phyloP scores from a whole-genome alignment of 2,797 vertebrate genomes.

The Streptopelia turtur region DNA sequence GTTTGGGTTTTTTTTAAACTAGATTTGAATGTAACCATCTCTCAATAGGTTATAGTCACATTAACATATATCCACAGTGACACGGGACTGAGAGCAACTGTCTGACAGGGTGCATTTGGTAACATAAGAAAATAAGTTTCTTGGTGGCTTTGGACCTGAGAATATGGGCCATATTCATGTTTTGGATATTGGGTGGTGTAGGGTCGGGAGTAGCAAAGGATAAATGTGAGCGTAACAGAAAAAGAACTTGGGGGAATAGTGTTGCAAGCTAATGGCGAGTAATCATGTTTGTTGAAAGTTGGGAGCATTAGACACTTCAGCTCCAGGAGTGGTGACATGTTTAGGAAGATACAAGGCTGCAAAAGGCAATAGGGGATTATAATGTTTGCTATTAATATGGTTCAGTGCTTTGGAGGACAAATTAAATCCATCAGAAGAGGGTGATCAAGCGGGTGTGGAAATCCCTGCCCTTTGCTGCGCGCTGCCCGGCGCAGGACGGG shows the following conservation, averaged over 20 bases:
- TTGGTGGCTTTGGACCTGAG: background rate
- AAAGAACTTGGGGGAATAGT: background rate
- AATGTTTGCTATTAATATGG: background rate
- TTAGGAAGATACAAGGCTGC: constrained; percentile 17
- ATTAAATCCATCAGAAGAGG: background rate
- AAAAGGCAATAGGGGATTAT: constrained; percentile 35
- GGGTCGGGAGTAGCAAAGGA: background rate
- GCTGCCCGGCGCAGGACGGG: accelerated
- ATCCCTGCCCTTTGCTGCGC: background rate
- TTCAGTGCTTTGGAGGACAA: background rate
- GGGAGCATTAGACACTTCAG: background rate
- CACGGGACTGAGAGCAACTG: background rate
- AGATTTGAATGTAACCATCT: background rate
- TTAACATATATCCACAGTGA: background rate
- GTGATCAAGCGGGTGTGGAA: background rate
- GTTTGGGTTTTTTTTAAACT: background rate
- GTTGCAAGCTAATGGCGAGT: background rate
- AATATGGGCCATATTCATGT: background rate
- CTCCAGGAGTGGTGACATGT: constrained; percentile 28
- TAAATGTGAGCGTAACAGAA: background rate
- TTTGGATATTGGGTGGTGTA: background rate
- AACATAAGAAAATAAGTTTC: background rate
- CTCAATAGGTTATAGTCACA: background rate
- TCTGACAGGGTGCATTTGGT: background rate
- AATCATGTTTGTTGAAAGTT: background rate